phyloP scores from a whole-genome alignment of 1,140 invertebrate genomes.

The Heliothis virescens region DNA sequence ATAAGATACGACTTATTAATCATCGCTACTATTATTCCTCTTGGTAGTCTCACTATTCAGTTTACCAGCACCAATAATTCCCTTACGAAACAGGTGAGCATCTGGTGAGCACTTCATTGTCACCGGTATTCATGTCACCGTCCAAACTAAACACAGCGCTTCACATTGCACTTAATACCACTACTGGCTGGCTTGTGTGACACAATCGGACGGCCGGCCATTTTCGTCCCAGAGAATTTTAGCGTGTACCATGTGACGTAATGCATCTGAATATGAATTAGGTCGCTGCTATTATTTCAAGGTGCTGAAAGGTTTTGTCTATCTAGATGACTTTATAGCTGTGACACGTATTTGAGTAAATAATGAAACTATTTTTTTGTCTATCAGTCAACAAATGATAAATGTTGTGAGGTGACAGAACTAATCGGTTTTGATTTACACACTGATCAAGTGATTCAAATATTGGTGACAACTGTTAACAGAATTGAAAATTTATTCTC shows the following conservation, averaged over 20 bases:
- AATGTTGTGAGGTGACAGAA: no score
- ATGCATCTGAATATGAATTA: not conserved
- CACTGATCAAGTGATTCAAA: no score
- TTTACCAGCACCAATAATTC: no score
- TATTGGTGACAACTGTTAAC: not conserved
- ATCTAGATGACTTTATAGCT: no score
- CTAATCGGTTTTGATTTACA: no score
- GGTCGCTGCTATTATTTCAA: not conserved
- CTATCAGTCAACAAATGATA: no score
- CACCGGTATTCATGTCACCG: constrained; percentile 26
- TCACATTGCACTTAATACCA: constrained; percentile 21
- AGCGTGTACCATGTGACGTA: not conserved
- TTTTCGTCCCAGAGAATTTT: constrained; percentile 5
- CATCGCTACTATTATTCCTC: no score
- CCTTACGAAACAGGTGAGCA: not conserved
- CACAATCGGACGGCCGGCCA: constrained; percentile 3
- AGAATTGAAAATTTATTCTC: not conserved
- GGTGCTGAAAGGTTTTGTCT: not conserved
- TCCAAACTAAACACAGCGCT: constrained; percentile 13
- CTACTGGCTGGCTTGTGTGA: constrained; percentile 13
- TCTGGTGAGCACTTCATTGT: constrained; percentile 23
- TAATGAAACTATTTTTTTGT: no score
- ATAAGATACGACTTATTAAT: no score
- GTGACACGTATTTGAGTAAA: no score
- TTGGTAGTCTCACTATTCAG: no score